phyloP scores from a whole-genome alignment of 2,113 vertebrate genomes.

The Larimichthys crocea region DNA sequence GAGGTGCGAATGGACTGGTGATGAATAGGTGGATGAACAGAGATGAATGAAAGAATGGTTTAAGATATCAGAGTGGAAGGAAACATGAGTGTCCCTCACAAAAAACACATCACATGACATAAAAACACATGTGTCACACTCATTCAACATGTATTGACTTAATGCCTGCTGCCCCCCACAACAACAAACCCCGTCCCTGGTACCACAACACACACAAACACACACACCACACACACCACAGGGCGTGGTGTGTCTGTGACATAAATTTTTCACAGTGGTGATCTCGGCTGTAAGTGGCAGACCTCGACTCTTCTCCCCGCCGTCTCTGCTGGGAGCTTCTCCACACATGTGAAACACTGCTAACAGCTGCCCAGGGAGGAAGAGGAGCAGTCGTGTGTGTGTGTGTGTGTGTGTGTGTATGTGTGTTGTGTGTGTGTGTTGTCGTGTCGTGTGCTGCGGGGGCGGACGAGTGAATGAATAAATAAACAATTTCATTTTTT shows the following conservation, averaged over 20 bases:
- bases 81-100: neutral
- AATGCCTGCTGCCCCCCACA: constrained; percentile 9
- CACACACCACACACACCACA: constrained; percentile 32
- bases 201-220: neutral
- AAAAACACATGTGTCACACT: constrained; percentile 47
- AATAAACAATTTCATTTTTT: constrained; percentile 24
- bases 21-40: neutral
- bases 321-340: constrained; percentile 60
- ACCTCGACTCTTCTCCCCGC: constrained; percentile 48
- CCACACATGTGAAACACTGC: constrained; percentile 68
- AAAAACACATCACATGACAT: constrained; percentile 6
- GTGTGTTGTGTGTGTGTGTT: too few relatives aligned
- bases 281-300: constrained; percentile 67
- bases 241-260: constrained; percentile 35
- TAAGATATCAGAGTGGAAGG: neutral
- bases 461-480: constrained; percentile 44
- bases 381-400: neutral
- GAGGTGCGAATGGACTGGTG: neutral
- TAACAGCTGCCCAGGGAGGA: constrained; percentile 70
- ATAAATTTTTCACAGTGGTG: constrained; percentile 73
- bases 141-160: constrained; percentile 54
- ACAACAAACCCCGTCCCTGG: neutral
- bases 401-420: constrained; percentile 28
- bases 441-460: too few relatives aligned
- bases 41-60: neutral